Percentiles rank a stretch among this genome's conserved stretches.
These are phyloP conservation scores for Pheucticus melanocephalus DNA, from an alignment of 2,113 vertebrate species.

Conservation along the genomic window DNA sequence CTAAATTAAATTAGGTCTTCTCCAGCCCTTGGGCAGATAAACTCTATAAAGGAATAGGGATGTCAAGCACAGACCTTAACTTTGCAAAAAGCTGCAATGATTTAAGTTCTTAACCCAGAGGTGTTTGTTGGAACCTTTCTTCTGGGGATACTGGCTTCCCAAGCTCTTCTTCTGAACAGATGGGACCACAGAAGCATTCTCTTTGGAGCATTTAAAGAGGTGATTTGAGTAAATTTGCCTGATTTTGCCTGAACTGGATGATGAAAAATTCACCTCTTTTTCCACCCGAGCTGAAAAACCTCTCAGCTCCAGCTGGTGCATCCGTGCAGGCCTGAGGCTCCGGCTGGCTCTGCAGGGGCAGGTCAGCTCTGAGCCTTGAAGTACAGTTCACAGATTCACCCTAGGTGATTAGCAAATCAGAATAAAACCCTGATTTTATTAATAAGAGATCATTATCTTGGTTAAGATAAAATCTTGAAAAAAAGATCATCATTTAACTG, in stretches of 20 bases:
- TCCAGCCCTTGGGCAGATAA: neutral
- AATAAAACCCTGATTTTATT: neutral
- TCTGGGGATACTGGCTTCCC: neutral
- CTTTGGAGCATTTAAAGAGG: neutral
- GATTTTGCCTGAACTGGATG: neutral
- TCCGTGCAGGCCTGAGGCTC: rapidly evolving
- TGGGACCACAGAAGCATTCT: neutral
- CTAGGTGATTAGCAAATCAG: neutral
- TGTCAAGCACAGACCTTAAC: neutral
- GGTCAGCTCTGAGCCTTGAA: neutral
- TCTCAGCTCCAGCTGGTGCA: neutral
- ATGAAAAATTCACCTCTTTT: neutral
- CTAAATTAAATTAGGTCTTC: neutral
- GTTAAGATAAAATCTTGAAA: neutral
- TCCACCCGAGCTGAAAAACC: neutral
- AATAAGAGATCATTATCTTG: neutral
- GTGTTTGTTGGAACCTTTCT: neutral
- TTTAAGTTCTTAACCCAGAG: neutral
- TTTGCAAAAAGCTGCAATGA: neutral
- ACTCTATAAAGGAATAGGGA: neutral
- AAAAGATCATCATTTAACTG: neutral
- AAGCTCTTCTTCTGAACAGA: constrained; percentile 6
- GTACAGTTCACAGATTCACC: neutral
- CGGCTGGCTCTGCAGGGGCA: neutral
- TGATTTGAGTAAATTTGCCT: constrained; percentile 2